Evolutionary conservation across 2,113 vertebrate genomes (phyloP).

Genomic region (Herpetotheres cachinnans): DNA sequence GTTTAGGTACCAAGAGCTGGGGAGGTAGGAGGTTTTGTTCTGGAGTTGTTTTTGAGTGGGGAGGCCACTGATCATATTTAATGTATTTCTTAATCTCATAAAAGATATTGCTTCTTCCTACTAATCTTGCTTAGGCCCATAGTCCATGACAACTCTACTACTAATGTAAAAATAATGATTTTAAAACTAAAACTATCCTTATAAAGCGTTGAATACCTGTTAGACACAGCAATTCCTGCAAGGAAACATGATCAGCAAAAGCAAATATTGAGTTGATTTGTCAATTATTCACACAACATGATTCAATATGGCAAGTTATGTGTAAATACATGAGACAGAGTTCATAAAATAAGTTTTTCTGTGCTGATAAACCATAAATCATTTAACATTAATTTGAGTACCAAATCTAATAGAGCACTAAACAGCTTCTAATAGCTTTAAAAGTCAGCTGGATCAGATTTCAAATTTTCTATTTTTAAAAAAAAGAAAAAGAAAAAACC

Average conservation of each 20-base stretch:
- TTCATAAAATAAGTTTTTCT: not conserved
- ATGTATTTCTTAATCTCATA: not conserved
- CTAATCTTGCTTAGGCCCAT: not conserved
- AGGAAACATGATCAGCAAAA: not conserved
- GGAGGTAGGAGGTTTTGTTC: not conserved
- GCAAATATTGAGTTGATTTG: not conserved
- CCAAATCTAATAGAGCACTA: not conserved
- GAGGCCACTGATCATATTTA: not conserved
- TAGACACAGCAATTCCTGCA: not conserved
- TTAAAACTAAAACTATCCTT: not conserved
- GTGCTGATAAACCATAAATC: not conserved
- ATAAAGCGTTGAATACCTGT: not conserved
- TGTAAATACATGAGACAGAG: not conserved
- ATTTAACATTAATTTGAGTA: not conserved
- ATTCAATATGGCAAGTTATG: not conserved
- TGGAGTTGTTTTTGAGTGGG: not conserved
- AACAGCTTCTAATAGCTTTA: not conserved
- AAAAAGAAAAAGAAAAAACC: accelerated
- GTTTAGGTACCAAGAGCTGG: not conserved
- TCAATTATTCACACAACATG: not conserved
- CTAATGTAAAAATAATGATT: not conserved
- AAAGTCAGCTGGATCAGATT: not conserved
- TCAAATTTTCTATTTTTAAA: not conserved
- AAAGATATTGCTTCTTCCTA: not conserved
- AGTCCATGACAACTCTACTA: not conserved